Evolutionary conservation across 2,888 invertebrate genomes (phyloP), one percentile per base, ranked within the genome.

Genomic region (Drosophila macrospina): DNA sequence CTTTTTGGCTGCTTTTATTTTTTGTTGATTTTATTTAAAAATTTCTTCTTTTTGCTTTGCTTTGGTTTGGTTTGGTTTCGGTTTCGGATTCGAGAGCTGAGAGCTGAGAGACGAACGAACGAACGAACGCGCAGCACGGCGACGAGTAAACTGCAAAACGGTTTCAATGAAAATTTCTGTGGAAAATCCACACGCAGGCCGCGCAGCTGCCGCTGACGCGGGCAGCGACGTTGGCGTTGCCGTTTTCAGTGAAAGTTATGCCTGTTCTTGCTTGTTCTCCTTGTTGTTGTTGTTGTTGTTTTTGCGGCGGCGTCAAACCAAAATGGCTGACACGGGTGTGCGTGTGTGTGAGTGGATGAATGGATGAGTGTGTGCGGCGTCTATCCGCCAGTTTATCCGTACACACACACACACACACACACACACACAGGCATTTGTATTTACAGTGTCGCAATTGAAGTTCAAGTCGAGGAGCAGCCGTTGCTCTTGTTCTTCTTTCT

Each of bases 61-160:
- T n/a, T 45, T 37, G 16, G 5, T 44, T 44, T 13, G 36, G 24
- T 10, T 67, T 45, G 47, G 16, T 16, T 30, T 42, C 26, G 50
- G 54, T 44, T 52, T 28, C 32, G 59, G 71, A 42, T 65, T 45
- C 60, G 69, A 73, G 74, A 66, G 75, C 65, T 48, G 69, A 74
- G 70, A 66, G 76, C 65, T 54, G 60, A 84, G 77, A 70, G 70
- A 75, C 86, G 78, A 86, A 82, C 80, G 73, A 82, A 82, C 83
- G 78, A 76, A 86, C 86, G 65, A 77, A 78, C 78, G 83, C 78
- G 78, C 83, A 78, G 77, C 82, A 86, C 86, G 81, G 81, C 79
- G 80, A 80, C 79, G 79, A 83, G 81, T 83, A 81, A 83, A 83
- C 83, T 83, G 86, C 60, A 67, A 69, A 79, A 64, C 70, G 74